Percentiles rank a stretch among this genome's conserved stretches.
Evolutionary conservation across 2,888 invertebrate genomes (phyloP).

Genomic region (Eurois occulta): DNA sequence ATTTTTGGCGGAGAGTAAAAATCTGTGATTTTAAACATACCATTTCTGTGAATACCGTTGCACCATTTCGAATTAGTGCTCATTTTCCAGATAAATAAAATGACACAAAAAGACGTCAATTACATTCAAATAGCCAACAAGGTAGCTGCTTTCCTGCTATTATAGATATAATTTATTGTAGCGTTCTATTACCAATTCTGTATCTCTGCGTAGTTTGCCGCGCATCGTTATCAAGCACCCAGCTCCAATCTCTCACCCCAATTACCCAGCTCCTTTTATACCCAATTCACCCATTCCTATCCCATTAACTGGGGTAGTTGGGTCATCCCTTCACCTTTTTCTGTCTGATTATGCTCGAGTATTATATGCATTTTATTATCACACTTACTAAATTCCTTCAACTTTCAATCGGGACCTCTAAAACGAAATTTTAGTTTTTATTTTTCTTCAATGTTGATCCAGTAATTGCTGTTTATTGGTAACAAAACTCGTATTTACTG

Average conservation of each 20-base stretch:
- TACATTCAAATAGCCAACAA: constrained; percentile 12
- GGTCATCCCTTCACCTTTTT: constrained; percentile 65
- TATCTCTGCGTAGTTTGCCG: constrained; percentile 45
- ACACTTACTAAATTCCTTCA: constrained; percentile 24
- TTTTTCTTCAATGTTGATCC: neutral
- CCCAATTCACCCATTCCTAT: constrained; percentile 69
- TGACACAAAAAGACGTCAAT: neutral
- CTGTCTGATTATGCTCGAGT: constrained; percentile 66
- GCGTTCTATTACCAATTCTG: constrained; percentile 39
- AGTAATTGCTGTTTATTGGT: neutral
- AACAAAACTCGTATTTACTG: neutral
- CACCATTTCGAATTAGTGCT: neutral
- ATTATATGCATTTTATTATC: constrained; percentile 55
- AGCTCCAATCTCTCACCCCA: constrained; percentile 66
- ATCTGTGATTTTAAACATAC: constrained; percentile 22
- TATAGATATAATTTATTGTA: constrained; percentile 39
- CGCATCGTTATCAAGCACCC: constrained; percentile 60
- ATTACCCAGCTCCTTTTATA: constrained; percentile 67
- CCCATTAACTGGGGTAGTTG: constrained; percentile 67
- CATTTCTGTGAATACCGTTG: neutral
- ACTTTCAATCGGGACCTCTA: constrained; percentile 14
- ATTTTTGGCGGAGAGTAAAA: neutral
- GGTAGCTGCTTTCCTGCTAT: neutral
- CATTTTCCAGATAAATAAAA: constrained; percentile 22
- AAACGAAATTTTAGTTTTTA: constrained; percentile 1